Evolutionary conservation across 2,888 invertebrate species (phyloP), one percentile per base, ranked within the genome.

Genomic region (Erannis defoliaria): DNA sequence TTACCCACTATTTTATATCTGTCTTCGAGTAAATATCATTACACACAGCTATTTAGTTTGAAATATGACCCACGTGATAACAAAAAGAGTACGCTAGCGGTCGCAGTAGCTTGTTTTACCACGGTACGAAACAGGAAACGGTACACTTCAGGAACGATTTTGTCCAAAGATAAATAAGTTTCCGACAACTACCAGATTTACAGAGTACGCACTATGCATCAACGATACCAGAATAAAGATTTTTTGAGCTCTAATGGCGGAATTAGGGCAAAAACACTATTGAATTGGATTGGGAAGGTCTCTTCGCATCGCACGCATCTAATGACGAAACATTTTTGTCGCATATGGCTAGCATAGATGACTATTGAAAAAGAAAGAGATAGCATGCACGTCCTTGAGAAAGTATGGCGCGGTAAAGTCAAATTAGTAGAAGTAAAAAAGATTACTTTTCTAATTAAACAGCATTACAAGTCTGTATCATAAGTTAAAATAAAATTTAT

Each of bases 11-110:
- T 62, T 64, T 45, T n/a, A 29, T 57, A 26, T 43, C 40, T 29
- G 55, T 61, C 62, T 72, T 68, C 59, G 57, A 60, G 48, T 55
- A 68, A 66, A 61, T 78, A 62, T 51, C 55, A 64, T 49, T 49
- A 54, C 23, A 62, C 57, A 56, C 55, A 46, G 75, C 74, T 70
- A 74, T 76, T 78, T 78, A 82, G 85, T 86, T 88, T 83, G 79
- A 92, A 89, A 90, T 87, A 86, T 85, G 81, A 89, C 92, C 93
- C 93, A 93, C 93, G 93, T 93, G 93, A 93, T 93, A 90, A 88
- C 82, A 83, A 89, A 88, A 87, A 86, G 84, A 87, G 84, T 89
- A 84, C 82, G 84, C 88, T 87, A 88, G 87, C 81, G 79, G 74
- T 83, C 86, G 89, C 85, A 89, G 86, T 89, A 85, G 87, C 88